phyloP scores from a whole-genome alignment of 2,888 invertebrate species.

The Frankliniella fusca region DNA sequence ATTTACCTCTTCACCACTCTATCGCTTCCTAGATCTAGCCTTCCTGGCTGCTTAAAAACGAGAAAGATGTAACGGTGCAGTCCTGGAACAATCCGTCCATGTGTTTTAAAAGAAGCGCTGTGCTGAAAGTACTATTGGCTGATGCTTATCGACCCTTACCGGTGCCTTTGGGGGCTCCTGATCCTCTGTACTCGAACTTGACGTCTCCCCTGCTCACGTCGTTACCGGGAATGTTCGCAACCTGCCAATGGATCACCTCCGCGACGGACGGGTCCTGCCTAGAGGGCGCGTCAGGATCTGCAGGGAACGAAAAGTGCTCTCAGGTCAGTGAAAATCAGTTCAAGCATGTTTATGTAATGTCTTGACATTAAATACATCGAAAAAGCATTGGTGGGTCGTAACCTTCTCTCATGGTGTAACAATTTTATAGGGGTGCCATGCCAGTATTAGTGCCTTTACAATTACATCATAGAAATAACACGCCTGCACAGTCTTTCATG shows the following conservation, averaged over 20 bases:
- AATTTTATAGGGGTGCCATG: too few relatives aligned
- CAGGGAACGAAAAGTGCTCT: neutral
- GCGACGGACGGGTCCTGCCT: slow-evolving; percentile 69
- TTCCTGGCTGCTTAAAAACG: slow-evolving; percentile 63
- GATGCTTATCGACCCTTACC: neutral
- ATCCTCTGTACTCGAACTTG: slow-evolving; percentile 71
- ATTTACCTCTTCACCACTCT: neutral
- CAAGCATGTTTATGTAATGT: too few relatives aligned
- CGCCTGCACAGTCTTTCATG: too few relatives aligned
- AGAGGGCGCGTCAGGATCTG: slow-evolving; percentile 85
- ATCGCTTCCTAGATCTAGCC: slow-evolving; percentile 37
- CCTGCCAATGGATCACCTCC: slow-evolving; percentile 87
- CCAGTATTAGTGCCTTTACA: too few relatives aligned
- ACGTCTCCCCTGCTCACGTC: slow-evolving; percentile 65
- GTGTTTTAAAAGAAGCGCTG: neutral
- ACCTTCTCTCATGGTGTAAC: too few relatives aligned
- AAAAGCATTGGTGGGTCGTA: too few relatives aligned
- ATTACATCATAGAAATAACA: too few relatives aligned
- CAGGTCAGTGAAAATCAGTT: too few relatives aligned
- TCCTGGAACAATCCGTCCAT: slow-evolving; percentile 43
- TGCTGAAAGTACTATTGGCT: neutral
- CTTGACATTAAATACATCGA: too few relatives aligned
- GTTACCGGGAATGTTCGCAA: slow-evolving; percentile 74
- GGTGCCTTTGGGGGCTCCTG: slow-evolving; percentile 66
- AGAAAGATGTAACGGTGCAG: slow-evolving; percentile 76